phyloP scores from a whole-genome alignment of 2,797 vertebrate genomes.

The Platalea minor region DNA sequence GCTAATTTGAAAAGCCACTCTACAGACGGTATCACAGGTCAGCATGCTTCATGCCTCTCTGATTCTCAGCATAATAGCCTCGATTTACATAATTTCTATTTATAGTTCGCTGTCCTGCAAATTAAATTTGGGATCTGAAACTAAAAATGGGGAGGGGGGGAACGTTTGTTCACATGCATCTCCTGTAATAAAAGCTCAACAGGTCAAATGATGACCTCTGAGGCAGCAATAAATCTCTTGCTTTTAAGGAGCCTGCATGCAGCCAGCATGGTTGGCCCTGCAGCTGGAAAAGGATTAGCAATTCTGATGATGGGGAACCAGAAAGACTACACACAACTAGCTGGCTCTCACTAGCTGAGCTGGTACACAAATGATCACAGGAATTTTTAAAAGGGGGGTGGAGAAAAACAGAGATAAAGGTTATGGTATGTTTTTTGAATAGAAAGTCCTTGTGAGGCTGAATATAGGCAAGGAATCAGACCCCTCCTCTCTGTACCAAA shows the following conservation, averaged over 20 bases:
- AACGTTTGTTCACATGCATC: not conserved
- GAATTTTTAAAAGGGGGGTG: no score
- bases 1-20: not conserved
- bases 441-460: not conserved
- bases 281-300: not conserved
- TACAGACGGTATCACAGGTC: rapidly evolving
- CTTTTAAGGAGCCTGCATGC: not conserved
- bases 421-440: rapidly evolving
- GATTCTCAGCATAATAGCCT: not conserved
- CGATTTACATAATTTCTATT: not conserved
- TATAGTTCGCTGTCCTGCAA: not conserved
- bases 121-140: not conserved
- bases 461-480: not conserved
- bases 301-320: not conserved
- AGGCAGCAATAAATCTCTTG: not conserved
- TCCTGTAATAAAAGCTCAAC: not conserved
- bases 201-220: not conserved
- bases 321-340: no score
- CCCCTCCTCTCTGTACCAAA: rapidly evolving
- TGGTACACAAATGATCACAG: rapidly evolving
- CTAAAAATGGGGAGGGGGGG: not conserved
- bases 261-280: not conserved
- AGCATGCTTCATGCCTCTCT: not conserved
- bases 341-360: not conserved
- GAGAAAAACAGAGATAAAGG: not conserved